phyloP scores from a whole-genome alignment of 2,888 invertebrate species.

The Phyllotreta striolata region DNA sequence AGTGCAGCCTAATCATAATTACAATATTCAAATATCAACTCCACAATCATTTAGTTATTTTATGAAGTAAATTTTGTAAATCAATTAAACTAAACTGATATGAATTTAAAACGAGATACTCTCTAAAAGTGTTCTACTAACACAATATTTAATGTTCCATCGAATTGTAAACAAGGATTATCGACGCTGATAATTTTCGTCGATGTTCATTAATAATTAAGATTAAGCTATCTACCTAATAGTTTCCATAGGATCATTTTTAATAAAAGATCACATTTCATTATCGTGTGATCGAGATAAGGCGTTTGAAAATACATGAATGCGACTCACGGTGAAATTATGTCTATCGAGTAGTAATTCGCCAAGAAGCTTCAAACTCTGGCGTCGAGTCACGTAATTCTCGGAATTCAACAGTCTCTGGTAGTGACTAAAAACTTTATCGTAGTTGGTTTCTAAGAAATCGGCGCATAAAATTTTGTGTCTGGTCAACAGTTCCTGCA shows the following conservation, averaged over 20 bases:
- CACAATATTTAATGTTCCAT: too few relatives aligned
- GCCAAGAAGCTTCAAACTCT: conserved; percentile 96
- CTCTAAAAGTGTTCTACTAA: too few relatives aligned
- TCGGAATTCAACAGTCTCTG: conserved; percentile 97
- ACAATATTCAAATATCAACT: neutral
- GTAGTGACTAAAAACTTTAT: conserved; percentile 97
- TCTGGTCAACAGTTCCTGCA: conserved; percentile 88
- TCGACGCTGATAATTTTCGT: conserved; percentile 3
- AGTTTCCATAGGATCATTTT: conserved; percentile 8
- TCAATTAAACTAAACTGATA: too few relatives aligned
- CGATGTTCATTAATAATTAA: conserved; percentile 5
- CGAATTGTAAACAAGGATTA: conserved; percentile 14
- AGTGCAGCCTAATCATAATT: neutral
- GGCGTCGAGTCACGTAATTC: conserved; percentile 98
- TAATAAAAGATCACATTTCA: conserved; percentile 10
- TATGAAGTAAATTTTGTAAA: too few relatives aligned
- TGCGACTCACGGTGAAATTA: conserved; percentile 88
- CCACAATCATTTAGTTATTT: too few relatives aligned
- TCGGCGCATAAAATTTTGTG: conserved; percentile 97
- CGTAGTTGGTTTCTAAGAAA: conserved; percentile 98
- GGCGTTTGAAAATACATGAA: neutral
- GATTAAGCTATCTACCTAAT: conserved; percentile 10
- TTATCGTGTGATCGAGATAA: conserved; percentile 6
- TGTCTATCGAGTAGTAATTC: conserved; percentile 97
- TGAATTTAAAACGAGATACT: too few relatives aligned